A percentile compares a stretch with the other conserved stretches of the same genome.
phyloP scores from a whole-genome alignment of 1,140 invertebrate genomes.

The Scaptomyza graminum region DNA sequence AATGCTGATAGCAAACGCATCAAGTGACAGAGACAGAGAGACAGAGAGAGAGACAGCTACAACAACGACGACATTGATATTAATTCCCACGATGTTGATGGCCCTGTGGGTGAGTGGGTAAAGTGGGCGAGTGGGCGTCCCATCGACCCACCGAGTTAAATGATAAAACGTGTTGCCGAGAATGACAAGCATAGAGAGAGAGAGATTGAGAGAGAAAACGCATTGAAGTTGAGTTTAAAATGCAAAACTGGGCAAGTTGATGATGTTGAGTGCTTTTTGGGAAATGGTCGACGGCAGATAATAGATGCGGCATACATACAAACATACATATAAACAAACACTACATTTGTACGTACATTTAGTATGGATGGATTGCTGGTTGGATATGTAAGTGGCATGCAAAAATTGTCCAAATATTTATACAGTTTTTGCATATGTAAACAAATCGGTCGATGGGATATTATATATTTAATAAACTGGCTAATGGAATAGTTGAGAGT shows the following conservation, averaged over 20 bases:
- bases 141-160: conserved; percentile 57
- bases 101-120: conserved; percentile 47
- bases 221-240: conserved; percentile 38
- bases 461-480: conserved; percentile 1
- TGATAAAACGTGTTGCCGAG: conserved; percentile 72
- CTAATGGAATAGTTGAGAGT: background rate
- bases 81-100: conserved; percentile 79
- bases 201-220: background rate
- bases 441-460: background rate
- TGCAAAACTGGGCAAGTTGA: conserved; percentile 57
- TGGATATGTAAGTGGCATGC: conserved; percentile 8
- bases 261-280: conserved; percentile 60
- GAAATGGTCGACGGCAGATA: conserved; percentile 55
- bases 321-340: background rate
- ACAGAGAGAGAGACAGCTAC: conserved; percentile 31
- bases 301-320: conserved; percentile 24
- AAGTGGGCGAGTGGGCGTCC: conserved; percentile 33
- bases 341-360: background rate
- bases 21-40: conserved; percentile 33
- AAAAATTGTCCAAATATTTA: conserved; percentile 16
- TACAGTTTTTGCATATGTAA: conserved; percentile 7
- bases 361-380: background rate
- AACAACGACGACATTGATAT: conserved; percentile 72
- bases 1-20: conserved; percentile 68
- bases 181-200: conserved; percentile 9